Conservation (phyloP, 2,797 vertebrate species). For the Menidia menidia region DNA sequence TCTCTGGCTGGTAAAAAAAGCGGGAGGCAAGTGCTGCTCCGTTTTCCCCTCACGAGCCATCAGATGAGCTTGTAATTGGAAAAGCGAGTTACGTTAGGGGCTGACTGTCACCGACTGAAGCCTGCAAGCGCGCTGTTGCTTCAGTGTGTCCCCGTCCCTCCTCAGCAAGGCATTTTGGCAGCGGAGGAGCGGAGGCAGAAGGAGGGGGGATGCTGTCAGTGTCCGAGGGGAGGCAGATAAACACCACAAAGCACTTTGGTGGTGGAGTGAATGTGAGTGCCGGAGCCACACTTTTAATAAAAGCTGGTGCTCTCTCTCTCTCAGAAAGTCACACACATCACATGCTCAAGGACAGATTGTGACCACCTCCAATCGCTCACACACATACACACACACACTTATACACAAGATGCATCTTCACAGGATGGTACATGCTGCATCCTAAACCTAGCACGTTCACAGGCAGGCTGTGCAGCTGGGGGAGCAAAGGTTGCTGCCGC, state of each 20-base stretch:
- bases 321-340: conserved; percentile 53
- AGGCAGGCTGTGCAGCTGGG: conserved; percentile 51
- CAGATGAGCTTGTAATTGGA: conserved; percentile 36
- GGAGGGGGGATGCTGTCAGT: conserved; percentile 73
- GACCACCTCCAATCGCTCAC: conserved; percentile 36
- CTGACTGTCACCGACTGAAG: conserved; percentile 48
- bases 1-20: conserved; percentile 13
- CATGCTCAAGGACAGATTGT: conserved; percentile 38
- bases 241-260: conserved; percentile 83
- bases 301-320: conserved; percentile 77
- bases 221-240: conserved; percentile 84
- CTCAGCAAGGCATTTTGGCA: conserved; percentile 67
- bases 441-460: conserved; percentile 53
- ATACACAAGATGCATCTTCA: not conserved
- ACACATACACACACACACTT: conserved; percentile 26
- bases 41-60: not conserved
- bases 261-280: conserved; percentile 86
- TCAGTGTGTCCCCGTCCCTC: conserved; percentile 12
- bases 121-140: conserved; percentile 35
- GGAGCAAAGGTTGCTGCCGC: conserved; percentile 60
- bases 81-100: conserved; percentile 39
- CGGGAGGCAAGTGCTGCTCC: conserved; percentile 21
- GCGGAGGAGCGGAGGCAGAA: conserved; percentile 71
- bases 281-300: conserved; percentile 86
- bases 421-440: conserved; percentile 24